Conservation (phyloP, 2,888 invertebrate genomes). For the Sphinx pinastri region DNA sequence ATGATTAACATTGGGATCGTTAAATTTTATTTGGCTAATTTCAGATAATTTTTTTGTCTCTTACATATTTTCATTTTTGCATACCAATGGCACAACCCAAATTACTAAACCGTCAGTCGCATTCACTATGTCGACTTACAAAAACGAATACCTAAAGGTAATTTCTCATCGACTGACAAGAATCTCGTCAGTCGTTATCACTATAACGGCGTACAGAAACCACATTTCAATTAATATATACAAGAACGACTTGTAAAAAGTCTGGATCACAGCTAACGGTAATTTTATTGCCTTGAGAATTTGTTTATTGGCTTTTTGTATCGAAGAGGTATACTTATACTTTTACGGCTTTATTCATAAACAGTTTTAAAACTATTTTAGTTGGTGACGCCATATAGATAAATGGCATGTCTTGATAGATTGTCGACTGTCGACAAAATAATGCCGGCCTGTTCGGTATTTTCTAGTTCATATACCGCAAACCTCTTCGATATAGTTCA, state of each 20-base stretch:
- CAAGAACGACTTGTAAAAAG: conserved; percentile 16
- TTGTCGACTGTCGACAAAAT: too few species aligned
- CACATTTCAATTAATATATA: background rate
- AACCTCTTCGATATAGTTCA: background rate
- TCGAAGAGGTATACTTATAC: background rate
- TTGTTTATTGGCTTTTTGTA: background rate
- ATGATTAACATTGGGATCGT: too few species aligned
- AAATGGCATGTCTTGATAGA: too few species aligned
- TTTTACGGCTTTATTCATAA: background rate
- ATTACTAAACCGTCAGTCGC: background rate
- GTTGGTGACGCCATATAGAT: too few species aligned
- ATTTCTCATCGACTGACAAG: background rate
- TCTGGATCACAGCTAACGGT: conserved; percentile 12
- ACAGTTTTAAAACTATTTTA: too few species aligned
- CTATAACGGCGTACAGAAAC: background rate
- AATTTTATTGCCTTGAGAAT: conserved; percentile 17
- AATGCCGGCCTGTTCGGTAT: too few species aligned
- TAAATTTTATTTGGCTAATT: too few species aligned
- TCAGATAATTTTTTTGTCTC: too few species aligned
- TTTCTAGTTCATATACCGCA: background rate
- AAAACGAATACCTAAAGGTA: conserved; percentile 16
- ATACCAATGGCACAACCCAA: background rate
- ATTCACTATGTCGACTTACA: background rate
- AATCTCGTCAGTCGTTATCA: too few species aligned
- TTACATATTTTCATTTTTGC: too few species aligned